Evolutionary conservation across 2,113 vertebrate species (phyloP).

Genomic region (Rousettus leschenaultii): DNA sequence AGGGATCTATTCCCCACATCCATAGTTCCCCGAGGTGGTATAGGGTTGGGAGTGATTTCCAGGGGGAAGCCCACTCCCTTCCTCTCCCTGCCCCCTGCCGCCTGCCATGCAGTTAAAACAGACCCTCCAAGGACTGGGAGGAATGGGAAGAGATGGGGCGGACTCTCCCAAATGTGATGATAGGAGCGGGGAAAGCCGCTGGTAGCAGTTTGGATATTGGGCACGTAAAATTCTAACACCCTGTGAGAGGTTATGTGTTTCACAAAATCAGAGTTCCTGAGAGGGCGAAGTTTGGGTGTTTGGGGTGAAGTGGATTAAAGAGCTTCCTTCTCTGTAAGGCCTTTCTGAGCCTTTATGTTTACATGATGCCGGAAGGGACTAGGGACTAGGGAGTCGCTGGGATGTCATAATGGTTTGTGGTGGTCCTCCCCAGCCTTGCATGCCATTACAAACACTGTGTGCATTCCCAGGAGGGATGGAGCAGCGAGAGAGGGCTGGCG

Average conservation of each 20-base stretch:
- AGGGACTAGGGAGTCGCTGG: too few species aligned
- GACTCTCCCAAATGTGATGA: accelerated
- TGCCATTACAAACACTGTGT: too few species aligned
- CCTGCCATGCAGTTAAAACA: accelerated
- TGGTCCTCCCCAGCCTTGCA: not conserved
- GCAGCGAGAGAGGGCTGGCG: not conserved
- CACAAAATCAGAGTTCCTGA: not conserved
- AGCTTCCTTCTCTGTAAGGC: not conserved
- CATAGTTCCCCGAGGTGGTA: not conserved
- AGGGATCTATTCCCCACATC: not conserved
- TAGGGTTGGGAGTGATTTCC: not conserved
- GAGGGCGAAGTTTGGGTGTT: not conserved
- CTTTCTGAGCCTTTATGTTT: not conserved
- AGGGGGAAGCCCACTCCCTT: not conserved
- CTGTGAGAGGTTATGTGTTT: not conserved
- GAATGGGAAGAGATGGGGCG: not conserved
- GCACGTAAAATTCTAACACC: accelerated
- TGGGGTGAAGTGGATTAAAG: too few species aligned
- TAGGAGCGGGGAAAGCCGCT: not conserved
- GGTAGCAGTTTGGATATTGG: not conserved
- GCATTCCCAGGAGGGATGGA: too few species aligned
- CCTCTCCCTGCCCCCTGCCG: accelerated
- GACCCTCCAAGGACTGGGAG: not conserved
- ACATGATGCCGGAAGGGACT: not conserved
- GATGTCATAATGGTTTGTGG: too few species aligned